phyloP scores from a whole-genome alignment of 2,888 invertebrate genomes.

The Micoletzkya japonica region DNA sequence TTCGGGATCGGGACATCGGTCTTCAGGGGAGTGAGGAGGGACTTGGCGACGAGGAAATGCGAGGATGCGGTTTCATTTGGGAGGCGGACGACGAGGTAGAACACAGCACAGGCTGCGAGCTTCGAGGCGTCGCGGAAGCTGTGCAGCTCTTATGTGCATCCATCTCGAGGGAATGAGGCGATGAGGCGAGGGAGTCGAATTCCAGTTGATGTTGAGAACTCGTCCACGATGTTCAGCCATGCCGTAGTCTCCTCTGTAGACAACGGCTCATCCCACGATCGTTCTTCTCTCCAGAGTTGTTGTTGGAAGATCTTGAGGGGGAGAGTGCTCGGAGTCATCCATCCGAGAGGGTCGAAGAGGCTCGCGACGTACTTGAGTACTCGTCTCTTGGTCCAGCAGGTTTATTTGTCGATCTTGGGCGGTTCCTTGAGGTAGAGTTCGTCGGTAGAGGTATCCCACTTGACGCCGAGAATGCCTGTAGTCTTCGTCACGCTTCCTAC shows the following conservation, averaged over 20 bases:
- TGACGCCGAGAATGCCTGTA: conserved; percentile 26
- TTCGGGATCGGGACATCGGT: conserved; percentile 29
- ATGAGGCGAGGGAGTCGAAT: neutral
- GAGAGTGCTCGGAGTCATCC: neutral
- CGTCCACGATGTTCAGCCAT: neutral
- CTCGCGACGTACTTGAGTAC: neutral
- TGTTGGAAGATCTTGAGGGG: conserved; percentile 8
- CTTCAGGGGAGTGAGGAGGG: neutral
- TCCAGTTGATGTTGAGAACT: neutral
- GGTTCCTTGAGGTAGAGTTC: neutral
- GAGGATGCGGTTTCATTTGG: neutral
- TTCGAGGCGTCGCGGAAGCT: conserved; percentile 7
- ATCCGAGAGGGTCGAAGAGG: neutral
- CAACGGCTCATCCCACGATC: conserved; percentile 1
- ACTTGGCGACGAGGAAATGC: conserved; percentile 9
- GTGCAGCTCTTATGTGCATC: conserved; percentile 9
- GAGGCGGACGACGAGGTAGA: neutral
- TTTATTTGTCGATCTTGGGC: neutral
- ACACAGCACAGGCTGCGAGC: neutral
- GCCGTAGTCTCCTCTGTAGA: neutral
- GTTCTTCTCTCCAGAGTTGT: conserved; percentile 6
- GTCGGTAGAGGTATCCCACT: neutral
- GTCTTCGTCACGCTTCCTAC: conserved; percentile 3
- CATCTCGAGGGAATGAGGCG: neutral
- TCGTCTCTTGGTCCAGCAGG: conserved; percentile 2